Conservation (phyloP, 2,888 invertebrate genomes). For the Cheilosia variabilis region DNA sequence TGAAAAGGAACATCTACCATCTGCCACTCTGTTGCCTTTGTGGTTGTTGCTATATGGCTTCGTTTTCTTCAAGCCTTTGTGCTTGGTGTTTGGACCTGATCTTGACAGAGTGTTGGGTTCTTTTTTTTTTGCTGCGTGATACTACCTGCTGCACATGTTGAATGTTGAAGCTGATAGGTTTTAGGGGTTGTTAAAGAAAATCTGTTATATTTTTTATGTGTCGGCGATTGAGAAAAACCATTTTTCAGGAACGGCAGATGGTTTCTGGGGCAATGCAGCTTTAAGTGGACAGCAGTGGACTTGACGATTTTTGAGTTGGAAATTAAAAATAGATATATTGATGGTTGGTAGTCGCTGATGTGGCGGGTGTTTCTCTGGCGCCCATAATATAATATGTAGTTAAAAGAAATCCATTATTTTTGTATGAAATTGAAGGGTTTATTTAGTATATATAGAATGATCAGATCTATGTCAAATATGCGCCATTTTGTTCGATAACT, state of each 20-base stretch:
- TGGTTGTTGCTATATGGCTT: constrained; percentile 36
- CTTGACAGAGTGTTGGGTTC: constrained; percentile 42
- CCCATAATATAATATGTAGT: no score
- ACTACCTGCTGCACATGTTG: constrained; percentile 69
- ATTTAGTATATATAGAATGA: no score
- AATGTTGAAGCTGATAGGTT: constrained; percentile 29
- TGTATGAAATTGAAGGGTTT: no score
- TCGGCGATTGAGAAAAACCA: constrained; percentile 21
- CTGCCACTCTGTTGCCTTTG: constrained; percentile 38
- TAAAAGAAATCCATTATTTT: no score
- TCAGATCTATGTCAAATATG: no score
- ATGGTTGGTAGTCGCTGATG: neutral
- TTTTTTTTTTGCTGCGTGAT: constrained; percentile 30
- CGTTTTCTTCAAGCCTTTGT: constrained; percentile 52
- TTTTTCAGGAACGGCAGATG: constrained; percentile 57
- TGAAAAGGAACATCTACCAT: constrained; percentile 17
- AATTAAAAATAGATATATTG: neutral
- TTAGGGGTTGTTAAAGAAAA: constrained; percentile 53
- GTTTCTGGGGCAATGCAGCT: constrained; percentile 33
- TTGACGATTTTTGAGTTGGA: neutral
- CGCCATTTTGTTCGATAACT: no score
- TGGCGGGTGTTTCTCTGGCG: neutral
- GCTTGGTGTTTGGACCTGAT: constrained; percentile 33
- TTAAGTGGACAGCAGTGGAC: constrained; percentile 36
- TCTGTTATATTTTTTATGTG: constrained; percentile 27